phyloP scores from a whole-genome alignment of 2,797 vertebrate genomes.

The Syndactyla subalaris region DNA sequence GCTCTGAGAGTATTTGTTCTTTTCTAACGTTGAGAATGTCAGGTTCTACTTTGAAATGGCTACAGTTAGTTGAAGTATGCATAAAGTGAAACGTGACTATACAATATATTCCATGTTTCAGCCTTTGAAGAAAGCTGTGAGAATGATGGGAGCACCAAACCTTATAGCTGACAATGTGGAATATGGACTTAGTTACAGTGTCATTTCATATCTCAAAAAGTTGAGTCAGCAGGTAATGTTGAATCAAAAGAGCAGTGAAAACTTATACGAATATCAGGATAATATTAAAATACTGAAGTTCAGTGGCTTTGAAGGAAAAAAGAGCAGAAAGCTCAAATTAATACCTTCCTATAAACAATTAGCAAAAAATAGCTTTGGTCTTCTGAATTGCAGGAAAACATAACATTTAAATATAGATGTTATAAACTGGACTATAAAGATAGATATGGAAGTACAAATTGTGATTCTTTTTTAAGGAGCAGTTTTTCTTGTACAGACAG shows the following conservation, averaged over 20 bases:
- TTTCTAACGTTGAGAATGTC: background rate
- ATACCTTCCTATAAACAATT: background rate
- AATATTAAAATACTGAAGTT: slow-evolving; percentile 21
- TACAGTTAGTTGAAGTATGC: background rate
- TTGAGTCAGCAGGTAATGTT: slow-evolving; percentile 84
- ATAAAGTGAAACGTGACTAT: background rate
- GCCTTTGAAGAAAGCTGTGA: slow-evolving; percentile 85
- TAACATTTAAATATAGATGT: background rate
- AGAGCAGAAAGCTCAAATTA: background rate
- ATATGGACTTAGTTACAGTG: slow-evolving; percentile 84
- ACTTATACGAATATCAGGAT: slow-evolving; percentile 10
- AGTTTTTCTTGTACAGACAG: background rate
- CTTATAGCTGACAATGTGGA: slow-evolving; percentile 84
- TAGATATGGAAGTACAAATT: background rate
- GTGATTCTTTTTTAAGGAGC: background rate
- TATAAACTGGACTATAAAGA: background rate
- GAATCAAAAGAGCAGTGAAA: slow-evolving; percentile 53
- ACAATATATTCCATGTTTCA: slow-evolving; percentile 51
- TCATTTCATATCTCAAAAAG: slow-evolving; percentile 86
- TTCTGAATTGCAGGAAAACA: background rate
- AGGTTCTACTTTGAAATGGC: background rate
- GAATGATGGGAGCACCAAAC: slow-evolving; percentile 85
- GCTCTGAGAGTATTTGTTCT: background rate
- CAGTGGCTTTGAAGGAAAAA: slow-evolving; percentile 2
- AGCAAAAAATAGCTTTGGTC: background rate